phyloP scores from a whole-genome alignment of 1,140 invertebrate species.

The Zaprionus tsacasi region DNA sequence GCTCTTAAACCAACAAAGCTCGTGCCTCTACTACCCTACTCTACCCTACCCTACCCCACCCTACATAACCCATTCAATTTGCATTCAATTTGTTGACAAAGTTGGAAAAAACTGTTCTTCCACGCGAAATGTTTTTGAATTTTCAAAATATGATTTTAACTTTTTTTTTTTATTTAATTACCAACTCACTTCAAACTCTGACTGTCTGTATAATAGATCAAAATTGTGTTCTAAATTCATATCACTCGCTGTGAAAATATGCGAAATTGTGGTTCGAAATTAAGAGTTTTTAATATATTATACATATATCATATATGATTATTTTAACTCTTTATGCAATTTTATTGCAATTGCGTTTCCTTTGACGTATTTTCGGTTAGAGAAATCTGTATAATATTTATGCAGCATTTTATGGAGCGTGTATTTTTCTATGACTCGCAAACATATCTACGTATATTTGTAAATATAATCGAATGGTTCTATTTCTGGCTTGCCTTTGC shows the following conservation, averaged over 20 bases:
- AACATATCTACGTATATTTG: neutral
- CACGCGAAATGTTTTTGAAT: slow-evolving; percentile 5
- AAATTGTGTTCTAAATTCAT: neutral
- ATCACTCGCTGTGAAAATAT: too few relatives aligned
- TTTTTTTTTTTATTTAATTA: slow-evolving; percentile 8
- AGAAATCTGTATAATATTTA: too few relatives aligned
- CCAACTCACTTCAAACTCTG: neutral
- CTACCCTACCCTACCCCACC: too few relatives aligned
- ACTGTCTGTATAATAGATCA: neutral
- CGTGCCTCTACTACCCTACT: too few relatives aligned
- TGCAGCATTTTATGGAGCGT: neutral
- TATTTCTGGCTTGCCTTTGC: neutral
- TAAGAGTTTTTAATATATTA: too few relatives aligned
- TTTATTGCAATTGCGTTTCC: too few relatives aligned
- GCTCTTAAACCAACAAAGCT: neutral
- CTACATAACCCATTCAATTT: slow-evolving; percentile 3
- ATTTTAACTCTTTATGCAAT: too few relatives aligned
- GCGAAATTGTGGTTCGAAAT: too few relatives aligned
- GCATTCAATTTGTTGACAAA: slow-evolving; percentile 2
- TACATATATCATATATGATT: too few relatives aligned
- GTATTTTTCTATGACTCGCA: neutral
- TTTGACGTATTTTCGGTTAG: too few relatives aligned
- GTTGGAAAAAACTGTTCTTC: neutral
- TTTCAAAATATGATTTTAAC: slow-evolving; percentile 4
- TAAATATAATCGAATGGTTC: neutral